A percentile compares a stretch with the other conserved stretches of the same genome.
Evolutionary conservation across 2,113 vertebrate species (phyloP).

Genomic region (Scopus umbretta): DNA sequence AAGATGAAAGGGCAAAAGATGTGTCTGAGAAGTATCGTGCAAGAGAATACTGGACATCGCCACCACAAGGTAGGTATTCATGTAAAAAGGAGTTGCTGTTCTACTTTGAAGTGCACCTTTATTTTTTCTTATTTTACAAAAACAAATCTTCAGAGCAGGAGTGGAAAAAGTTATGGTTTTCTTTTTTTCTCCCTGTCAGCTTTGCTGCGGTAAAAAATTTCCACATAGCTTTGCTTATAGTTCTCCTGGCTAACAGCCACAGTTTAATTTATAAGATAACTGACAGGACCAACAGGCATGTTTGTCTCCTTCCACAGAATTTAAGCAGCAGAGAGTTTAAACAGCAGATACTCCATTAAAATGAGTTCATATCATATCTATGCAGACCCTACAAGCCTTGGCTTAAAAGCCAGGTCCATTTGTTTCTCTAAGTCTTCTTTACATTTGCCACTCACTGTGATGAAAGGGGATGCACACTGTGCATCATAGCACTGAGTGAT

Average conservation of each 20-base stretch:
- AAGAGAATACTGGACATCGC: not conserved
- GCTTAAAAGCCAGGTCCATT: not conserved
- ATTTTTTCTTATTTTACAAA: not conserved
- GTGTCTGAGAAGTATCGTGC: not conserved
- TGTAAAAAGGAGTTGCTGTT: not conserved
- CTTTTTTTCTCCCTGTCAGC: not conserved
- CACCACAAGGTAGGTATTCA: not conserved
- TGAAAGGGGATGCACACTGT: not conserved
- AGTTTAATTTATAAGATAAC: not conserved
- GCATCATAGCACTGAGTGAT: not conserved
- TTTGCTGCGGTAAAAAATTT: conserved; percentile 25
- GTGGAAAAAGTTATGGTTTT: not conserved
- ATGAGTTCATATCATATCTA: not conserved
- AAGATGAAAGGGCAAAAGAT: not conserved
- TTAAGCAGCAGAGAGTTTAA: not conserved
- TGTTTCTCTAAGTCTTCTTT: not conserved
- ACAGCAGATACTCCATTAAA: not conserved
- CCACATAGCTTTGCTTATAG: not conserved
- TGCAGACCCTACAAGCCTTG: not conserved
- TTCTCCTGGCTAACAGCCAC: not conserved
- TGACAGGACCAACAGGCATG: not conserved
- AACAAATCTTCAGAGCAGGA: not conserved
- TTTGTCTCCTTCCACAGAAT: not conserved
- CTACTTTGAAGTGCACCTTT: not conserved
- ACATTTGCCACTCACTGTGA: not conserved